Conservation (phyloP, 2,797 vertebrate species). For the Macropus fuliginosus region DNA sequence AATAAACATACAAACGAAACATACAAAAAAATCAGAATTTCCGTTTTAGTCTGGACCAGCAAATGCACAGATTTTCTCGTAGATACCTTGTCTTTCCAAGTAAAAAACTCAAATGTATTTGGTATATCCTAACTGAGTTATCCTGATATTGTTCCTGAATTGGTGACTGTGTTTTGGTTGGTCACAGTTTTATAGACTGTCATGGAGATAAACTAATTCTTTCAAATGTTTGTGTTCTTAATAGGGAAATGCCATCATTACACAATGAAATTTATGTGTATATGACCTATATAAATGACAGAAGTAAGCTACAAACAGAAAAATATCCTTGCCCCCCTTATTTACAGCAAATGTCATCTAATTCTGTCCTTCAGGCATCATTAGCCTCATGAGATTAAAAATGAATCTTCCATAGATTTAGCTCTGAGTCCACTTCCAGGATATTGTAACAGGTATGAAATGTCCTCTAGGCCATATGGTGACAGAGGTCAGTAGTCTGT, state of each 20-base stretch:
- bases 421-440: conserved; percentile 72
- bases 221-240: conserved; percentile 70
- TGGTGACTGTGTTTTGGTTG: conserved; percentile 55
- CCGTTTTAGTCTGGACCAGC: rapidly evolving
- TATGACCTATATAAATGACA: not conserved
- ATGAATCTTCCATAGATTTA: conserved; percentile 79
- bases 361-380: conserved; percentile 83
- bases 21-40: not conserved
- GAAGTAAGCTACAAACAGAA: conserved; percentile 53
- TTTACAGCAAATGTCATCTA: conserved; percentile 80
- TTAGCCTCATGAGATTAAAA: conserved; percentile 83
- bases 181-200: conserved; percentile 46
- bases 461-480: conserved; percentile 83
- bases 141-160: conserved; percentile 41
- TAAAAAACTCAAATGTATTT: conserved; percentile 19
- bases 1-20: too few species aligned
- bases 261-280: conserved; percentile 63
- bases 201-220: conserved; percentile 69
- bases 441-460: conserved; percentile 81
- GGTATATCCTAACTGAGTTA: not conserved
- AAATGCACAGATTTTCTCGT: not conserved
- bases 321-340: conserved; percentile 57
- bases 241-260: conserved; percentile 63
- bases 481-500: conserved; percentile 77
- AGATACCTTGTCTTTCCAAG: not conserved